These are phyloP conservation scores for Vombatus ursinus DNA, from an alignment of 2,113 vertebrate species.

Conservation along the genomic window DNA sequence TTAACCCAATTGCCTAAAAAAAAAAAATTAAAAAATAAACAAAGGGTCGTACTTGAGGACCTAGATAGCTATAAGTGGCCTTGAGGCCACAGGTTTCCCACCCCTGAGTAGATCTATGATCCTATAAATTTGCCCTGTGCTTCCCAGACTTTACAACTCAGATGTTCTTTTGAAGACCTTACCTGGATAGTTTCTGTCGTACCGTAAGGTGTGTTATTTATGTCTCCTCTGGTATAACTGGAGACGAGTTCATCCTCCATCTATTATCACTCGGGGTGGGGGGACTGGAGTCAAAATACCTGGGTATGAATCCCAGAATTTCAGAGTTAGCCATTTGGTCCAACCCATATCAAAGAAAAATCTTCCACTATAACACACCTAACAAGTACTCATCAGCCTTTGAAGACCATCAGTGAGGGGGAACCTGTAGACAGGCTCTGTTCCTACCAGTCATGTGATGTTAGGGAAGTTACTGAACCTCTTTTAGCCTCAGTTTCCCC, in stretches of 20 bases:
- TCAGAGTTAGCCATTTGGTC: not conserved
- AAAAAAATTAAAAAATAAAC: too few species aligned
- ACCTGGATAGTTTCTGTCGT: not conserved
- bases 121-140: not conserved
- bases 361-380: not conserved
- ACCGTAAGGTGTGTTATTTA: not conserved
- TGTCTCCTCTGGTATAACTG: not conserved
- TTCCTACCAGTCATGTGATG: not conserved
- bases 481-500: not conserved
- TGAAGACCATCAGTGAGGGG: not conserved
- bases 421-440: not conserved
- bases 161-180: not conserved
- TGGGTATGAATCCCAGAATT: not conserved
- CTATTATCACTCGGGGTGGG: not conserved
- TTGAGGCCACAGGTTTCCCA: too few species aligned
- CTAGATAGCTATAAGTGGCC: too few species aligned
- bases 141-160: not conserved
- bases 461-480: not conserved
- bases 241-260: not conserved
- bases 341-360: not conserved
- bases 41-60: too few species aligned
- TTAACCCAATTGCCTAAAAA: too few species aligned
- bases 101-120: not conserved
- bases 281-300: not conserved
- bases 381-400: not conserved